phyloP scores from a whole-genome alignment of 1,140 invertebrate genomes.

The Chymomyza costata region DNA sequence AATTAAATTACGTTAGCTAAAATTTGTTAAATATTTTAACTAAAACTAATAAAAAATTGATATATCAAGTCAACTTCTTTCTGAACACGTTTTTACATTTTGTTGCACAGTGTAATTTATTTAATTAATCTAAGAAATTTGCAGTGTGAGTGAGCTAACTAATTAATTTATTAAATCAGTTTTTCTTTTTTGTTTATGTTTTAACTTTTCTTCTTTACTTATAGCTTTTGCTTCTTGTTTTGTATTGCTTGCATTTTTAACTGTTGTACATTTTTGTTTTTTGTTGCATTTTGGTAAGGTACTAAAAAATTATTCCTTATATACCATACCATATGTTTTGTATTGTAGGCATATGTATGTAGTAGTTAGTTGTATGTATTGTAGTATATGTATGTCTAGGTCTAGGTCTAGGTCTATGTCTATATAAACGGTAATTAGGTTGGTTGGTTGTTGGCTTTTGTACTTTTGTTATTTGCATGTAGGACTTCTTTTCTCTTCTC shows the following conservation, averaged over 20 bases:
- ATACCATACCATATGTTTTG: slow-evolving; percentile 5
- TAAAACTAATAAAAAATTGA: too few relatives aligned
- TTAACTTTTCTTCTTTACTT: slow-evolving; percentile 6
- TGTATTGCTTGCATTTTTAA: slow-evolving; percentile 21
- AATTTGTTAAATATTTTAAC: too few relatives aligned
- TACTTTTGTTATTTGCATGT: slow-evolving; percentile 73
- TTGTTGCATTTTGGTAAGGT: slow-evolving; percentile 41
- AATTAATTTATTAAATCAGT: slow-evolving; percentile 48
- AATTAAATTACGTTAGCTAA: too few relatives aligned
- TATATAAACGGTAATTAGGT: slow-evolving; percentile 71
- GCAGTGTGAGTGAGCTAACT: slow-evolving; percentile 9
- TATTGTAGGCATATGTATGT: slow-evolving; percentile 27
- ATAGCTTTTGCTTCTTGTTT: slow-evolving; percentile 12
- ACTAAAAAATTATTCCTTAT: slow-evolving; percentile 32
- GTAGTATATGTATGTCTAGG: slow-evolving; percentile 8
- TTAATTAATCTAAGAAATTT: background rate
- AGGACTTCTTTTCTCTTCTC: slow-evolving; percentile 57
- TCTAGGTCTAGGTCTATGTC: slow-evolving; percentile 37
- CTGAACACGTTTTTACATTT: too few relatives aligned
- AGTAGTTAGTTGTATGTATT: slow-evolving; percentile 32
- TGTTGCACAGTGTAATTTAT: background rate
- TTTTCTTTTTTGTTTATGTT: slow-evolving; percentile 43
- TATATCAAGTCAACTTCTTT: too few relatives aligned
- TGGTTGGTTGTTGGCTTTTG: slow-evolving; percentile 73
- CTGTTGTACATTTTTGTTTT: slow-evolving; percentile 16